A percentile compares a stretch with the other conserved stretches of the same genome.
These are phyloP conservation scores for Agriopis aurantiaria DNA, from an alignment of 2,888 invertebrate genomes.

Conservation along the genomic window DNA sequence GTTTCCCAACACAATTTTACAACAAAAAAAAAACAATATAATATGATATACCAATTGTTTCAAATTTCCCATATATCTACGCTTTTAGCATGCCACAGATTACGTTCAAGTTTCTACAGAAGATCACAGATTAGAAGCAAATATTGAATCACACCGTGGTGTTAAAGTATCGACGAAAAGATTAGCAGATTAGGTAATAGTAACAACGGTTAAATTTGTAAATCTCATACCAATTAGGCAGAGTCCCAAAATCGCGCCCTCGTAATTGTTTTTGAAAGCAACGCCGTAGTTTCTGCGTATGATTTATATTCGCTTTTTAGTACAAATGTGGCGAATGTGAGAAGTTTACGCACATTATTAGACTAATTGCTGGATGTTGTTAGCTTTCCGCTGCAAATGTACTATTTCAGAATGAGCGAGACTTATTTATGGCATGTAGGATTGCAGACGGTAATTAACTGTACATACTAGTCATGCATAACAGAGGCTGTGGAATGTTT, in stretches of 20 bases:
- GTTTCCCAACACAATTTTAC: no score
- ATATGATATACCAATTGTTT: no score
- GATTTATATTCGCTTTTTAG: conserved; percentile 77
- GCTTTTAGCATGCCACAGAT: no score
- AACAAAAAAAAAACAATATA: no score
- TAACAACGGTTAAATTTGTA: conserved; percentile 65
- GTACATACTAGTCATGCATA: not conserved
- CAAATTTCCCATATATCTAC: no score
- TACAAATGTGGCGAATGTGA: conserved; percentile 43
- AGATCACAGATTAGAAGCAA: no score
- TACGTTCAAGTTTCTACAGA: no score
- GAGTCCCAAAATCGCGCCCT: conserved; percentile 81
- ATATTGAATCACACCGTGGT: no score
- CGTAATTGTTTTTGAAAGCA: conserved; percentile 84
- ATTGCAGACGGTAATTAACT: not conserved
- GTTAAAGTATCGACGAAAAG: not conserved
- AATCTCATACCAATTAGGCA: conserved; percentile 87
- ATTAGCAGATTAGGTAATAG: conserved; percentile 14
- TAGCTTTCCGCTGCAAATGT: conserved; percentile 14
- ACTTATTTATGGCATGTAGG: conserved; percentile 17
- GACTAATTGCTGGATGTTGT: conserved; percentile 34
- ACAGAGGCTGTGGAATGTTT: not conserved
- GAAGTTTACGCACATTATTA: conserved; percentile 40
- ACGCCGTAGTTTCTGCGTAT: conserved; percentile 73
- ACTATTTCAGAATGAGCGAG: conserved; percentile 17